These are phyloP conservation scores for Tachystola acroxantha DNA, from an alignment of 2,888 invertebrate genomes.

Conservation along the genomic window DNA sequence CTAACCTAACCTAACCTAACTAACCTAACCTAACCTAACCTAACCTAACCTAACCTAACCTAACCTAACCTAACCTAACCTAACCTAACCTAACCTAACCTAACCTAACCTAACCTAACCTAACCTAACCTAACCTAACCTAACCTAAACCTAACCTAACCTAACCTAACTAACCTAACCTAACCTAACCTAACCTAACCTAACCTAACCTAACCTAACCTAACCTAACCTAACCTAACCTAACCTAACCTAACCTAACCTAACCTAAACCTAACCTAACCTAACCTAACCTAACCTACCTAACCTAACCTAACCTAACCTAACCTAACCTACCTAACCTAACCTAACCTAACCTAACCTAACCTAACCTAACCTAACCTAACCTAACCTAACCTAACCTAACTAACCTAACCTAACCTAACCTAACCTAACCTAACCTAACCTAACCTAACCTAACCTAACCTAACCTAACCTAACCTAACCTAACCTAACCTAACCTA, in stretches of 20 bases:
- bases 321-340: conserved; percentile 1
- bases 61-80: conserved; percentile 4
- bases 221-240: not conserved
- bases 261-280: conserved; percentile 3
- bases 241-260: not conserved
- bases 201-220: not conserved
- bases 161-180: conserved; percentile 4
- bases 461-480: conserved; percentile 1
- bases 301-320: conserved; percentile 1
- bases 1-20: conserved; percentile 4
- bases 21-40: conserved; percentile 4
- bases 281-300: conserved; percentile 1
- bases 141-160: conserved; percentile 7
- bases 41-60: conserved; percentile 4
- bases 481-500: conserved; percentile 1
- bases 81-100: conserved; percentile 7
- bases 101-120: conserved; percentile 8
- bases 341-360: conserved; percentile 1
- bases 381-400: conserved; percentile 1
- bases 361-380: conserved; percentile 1
- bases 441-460: conserved; percentile 1
- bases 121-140: conserved; percentile 7
- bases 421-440: conserved; percentile 1
- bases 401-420: conserved; percentile 1
- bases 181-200: conserved; percentile 1